phyloP scores from a whole-genome alignment of 2,888 invertebrate species.

The Chironomus riparius region DNA sequence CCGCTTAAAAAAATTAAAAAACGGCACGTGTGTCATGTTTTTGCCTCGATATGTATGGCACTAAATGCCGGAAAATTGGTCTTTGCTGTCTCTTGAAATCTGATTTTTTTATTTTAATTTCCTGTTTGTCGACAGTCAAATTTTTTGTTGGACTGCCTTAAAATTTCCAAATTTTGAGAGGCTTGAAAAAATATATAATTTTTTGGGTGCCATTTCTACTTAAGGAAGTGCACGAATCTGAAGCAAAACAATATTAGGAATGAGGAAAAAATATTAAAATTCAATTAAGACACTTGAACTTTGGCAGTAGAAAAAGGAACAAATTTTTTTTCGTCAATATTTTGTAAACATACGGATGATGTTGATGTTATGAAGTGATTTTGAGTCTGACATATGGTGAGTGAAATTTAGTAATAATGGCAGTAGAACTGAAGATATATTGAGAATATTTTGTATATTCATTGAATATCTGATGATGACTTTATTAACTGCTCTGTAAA shows the following conservation, averaged over 20 bases:
- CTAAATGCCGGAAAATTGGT: conserved; percentile 21
- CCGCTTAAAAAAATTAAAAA: background rate
- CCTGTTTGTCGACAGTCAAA: background rate
- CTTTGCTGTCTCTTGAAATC: conserved; percentile 5
- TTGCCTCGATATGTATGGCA: background rate
- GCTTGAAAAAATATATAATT: background rate
- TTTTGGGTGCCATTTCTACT: background rate
- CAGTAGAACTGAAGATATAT: no score
- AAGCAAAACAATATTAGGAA: background rate
- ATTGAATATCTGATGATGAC: no score
- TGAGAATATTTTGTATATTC: no score
- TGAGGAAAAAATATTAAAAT: background rate
- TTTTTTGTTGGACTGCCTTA: background rate
- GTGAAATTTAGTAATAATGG: background rate
- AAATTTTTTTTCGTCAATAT: background rate
- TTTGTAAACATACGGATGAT: background rate
- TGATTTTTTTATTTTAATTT: conserved; percentile 18
- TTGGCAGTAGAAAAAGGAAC: background rate
- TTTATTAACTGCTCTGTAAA: no score
- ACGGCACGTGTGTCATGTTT: conserved; percentile 24
- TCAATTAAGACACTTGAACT: conserved; percentile 24
- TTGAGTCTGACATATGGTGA: background rate
- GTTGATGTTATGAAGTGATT: no score
- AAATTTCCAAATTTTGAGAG: background rate
- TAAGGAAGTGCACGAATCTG: no score